phyloP scores from a whole-genome alignment of 1,140 invertebrate genomes.

The Drosophila lini region DNA sequence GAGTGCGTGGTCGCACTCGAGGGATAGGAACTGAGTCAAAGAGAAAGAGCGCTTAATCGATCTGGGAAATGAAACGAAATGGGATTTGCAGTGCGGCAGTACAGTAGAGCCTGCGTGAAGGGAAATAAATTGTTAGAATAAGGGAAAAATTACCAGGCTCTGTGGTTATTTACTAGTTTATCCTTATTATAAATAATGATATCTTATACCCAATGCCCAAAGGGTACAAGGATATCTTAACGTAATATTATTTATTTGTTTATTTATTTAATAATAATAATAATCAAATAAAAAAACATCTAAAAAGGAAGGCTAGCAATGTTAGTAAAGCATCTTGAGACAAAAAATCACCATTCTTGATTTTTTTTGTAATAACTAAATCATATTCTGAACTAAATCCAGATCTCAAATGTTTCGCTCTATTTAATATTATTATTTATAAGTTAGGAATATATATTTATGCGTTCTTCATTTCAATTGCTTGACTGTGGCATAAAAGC shows the following conservation, averaged over 20 bases:
- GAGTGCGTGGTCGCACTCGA: slow-evolving; percentile 50
- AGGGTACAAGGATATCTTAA: neutral
- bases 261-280: too few species aligned
- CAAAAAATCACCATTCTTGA: too few species aligned
- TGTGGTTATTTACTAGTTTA: neutral
- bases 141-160: neutral
- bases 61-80: slow-evolving; percentile 49
- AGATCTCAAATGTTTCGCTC: neutral
- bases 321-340: too few species aligned
- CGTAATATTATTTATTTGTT: neutral
- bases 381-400: neutral
- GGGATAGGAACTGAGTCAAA: slow-evolving; percentile 42
- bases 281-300: too few species aligned
- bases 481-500: slow-evolving; percentile 7
- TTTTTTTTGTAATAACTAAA: too few species aligned
- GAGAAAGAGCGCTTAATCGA: slow-evolving; percentile 67
- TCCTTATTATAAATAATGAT: neutral
- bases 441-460: neutral
- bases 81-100: slow-evolving; percentile 4
- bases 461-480: neutral
- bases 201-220: neutral
- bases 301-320: too few species aligned
- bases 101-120: slow-evolving; percentile 1
- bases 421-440: neutral
- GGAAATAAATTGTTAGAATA: neutral